Evolutionary conservation across 2,113 vertebrate genomes (phyloP).

Genomic region (Hyperoodon ampullatus): DNA sequence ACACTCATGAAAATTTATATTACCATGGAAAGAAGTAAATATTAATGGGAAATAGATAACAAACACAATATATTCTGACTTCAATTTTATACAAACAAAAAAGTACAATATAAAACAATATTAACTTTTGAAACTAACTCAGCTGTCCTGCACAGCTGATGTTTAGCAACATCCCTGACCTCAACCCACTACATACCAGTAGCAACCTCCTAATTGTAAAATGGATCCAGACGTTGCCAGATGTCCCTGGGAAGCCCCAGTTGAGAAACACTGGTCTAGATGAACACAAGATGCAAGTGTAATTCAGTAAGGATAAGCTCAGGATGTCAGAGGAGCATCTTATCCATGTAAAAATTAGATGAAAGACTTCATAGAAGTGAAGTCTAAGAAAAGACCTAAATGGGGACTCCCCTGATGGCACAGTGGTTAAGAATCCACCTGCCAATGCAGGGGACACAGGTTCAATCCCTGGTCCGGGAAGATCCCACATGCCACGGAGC

Average conservation of each 20-base stretch:
- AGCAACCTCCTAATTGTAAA: background rate
- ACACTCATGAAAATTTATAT: background rate
- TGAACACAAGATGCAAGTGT: background rate
- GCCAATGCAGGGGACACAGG: too few species aligned
- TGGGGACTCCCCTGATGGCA: too few species aligned
- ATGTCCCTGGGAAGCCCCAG: background rate
- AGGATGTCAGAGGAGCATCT: background rate
- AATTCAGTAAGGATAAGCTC: background rate
- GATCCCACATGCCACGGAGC: too few species aligned
- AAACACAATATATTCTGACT: background rate
- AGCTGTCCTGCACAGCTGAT: background rate
- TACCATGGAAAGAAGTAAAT: constrained; percentile 6
- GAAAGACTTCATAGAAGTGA: background rate
- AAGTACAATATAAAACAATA: background rate
- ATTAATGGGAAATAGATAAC: background rate
- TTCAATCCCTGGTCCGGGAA: too few species aligned
- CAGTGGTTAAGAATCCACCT: too few species aligned
- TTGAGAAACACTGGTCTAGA: constrained; percentile 6
- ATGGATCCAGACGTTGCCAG: background rate
- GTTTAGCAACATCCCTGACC: background rate
- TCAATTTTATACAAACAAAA: constrained; percentile 11
- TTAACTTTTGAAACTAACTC: background rate
- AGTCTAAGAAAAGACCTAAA: background rate
- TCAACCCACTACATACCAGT: background rate
- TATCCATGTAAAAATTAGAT: background rate